A percentile compares a stretch with the other conserved stretches of the same genome.
phyloP scores from a whole-genome alignment of 2,888 invertebrate species.

The Desoria tigrina region DNA sequence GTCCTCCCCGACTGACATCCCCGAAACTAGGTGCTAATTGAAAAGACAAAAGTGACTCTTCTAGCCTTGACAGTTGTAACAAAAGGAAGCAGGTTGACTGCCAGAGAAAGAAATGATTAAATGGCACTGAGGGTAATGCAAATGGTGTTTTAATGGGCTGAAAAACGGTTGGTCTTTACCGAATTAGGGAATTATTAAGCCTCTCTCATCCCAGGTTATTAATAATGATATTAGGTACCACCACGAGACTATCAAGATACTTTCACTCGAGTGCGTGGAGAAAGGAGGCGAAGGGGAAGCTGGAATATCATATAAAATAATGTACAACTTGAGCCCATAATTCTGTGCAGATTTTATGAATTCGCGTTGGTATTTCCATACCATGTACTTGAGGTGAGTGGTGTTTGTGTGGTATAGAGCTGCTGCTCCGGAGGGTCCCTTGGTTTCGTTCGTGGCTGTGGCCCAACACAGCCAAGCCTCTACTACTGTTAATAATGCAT shows the following conservation, averaged over 20 bases:
- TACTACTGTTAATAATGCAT: constrained; percentile 24
- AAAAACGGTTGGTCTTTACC: constrained; percentile 11
- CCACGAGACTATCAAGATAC: background rate
- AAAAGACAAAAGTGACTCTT: no score
- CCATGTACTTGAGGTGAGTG: constrained; percentile 2
- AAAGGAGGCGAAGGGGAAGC: no score
- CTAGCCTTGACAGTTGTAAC: no score
- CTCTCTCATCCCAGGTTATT: background rate
- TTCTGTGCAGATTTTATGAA: constrained; percentile 16
- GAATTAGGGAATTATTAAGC: background rate
- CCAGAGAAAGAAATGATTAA: constrained; percentile 8
- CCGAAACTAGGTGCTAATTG: no score
- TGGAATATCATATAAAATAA: no score
- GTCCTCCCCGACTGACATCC: no score
- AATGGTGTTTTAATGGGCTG: constrained; percentile 13
- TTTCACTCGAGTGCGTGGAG: no score
- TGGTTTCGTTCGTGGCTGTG: constrained; percentile 5
- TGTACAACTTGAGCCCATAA: background rate
- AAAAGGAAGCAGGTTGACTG: no score
- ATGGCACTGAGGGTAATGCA: constrained; percentile 1
- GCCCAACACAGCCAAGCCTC: background rate
- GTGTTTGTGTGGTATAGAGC: background rate
- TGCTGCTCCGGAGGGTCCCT: background rate
- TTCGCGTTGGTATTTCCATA: constrained; percentile 2
- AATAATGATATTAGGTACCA: constrained; percentile 11